phyloP scores from a whole-genome alignment of 2,797 vertebrate species.

The Sardinella longiceps region DNA sequence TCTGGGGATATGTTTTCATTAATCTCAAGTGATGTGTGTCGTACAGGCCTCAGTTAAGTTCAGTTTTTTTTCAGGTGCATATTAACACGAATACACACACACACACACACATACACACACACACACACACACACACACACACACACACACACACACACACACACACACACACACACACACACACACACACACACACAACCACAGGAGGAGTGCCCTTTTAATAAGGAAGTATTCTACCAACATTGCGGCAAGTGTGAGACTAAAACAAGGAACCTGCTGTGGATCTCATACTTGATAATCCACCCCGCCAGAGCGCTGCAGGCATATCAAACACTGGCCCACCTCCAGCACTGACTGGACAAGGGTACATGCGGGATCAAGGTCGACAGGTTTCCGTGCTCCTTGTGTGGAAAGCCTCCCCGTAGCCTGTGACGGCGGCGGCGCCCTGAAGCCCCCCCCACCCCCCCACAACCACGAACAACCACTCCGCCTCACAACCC shows the following conservation, averaged over 20 bases:
- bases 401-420: background rate
- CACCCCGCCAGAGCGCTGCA: background rate
- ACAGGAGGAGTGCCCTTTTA: background rate
- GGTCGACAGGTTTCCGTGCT: constrained; percentile 15
- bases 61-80: background rate
- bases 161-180: no score
- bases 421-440: background rate
- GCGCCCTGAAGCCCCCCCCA: background rate
- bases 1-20: background rate
- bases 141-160: no score
- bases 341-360: background rate
- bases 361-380: background rate
- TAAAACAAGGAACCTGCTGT: constrained; percentile 2
- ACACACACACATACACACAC: no score
- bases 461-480: background rate
- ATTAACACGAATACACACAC: no score
- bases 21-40: background rate
- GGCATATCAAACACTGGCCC: background rate
- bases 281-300: background rate
- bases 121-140: no score
- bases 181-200: background rate
- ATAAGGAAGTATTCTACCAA: background rate
- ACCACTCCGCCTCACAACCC: background rate
- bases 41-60: background rate
- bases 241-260: background rate